phyloP scores from a whole-genome alignment of 2,113 vertebrate genomes.

The Lontra canadensis region DNA sequence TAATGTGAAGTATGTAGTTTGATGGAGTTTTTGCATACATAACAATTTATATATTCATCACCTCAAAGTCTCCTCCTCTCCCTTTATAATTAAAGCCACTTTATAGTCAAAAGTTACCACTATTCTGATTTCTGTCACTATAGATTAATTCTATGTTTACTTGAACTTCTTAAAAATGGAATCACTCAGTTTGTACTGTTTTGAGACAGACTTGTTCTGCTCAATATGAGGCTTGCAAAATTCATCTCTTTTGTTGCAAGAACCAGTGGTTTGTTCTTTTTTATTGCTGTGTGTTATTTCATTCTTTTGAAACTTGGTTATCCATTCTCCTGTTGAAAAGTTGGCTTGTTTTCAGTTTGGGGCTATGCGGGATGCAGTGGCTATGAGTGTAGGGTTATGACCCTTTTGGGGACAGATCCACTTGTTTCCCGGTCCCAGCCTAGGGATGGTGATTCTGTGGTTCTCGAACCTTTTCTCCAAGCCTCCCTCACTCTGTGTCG shows the following conservation, averaged over 20 bases:
- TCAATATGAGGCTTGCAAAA: neutral
- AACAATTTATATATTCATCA: neutral
- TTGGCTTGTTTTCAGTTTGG: neutral
- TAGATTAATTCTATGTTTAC: neutral
- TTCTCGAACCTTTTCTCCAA: neutral
- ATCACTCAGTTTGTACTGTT: neutral
- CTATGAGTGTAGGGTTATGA: neutral
- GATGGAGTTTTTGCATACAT: neutral
- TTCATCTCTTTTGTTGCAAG: neutral
- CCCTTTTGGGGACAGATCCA: neutral
- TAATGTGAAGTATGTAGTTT: neutral
- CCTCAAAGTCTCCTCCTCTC: neutral
- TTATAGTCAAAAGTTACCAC: neutral
- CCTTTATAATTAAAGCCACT: neutral
- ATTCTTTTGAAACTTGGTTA: neutral
- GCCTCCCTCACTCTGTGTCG: fast-evolving
- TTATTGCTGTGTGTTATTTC: neutral
- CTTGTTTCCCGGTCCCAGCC: neutral
- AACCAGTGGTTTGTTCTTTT: neutral
- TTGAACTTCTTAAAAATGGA: neutral
- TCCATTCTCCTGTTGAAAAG: neutral
- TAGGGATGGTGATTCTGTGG: neutral
- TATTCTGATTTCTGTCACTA: constrained; percentile 72
- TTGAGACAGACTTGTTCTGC: neutral
- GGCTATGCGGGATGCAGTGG: neutral